phyloP scores from a whole-genome alignment of 2,113 vertebrate species.

The Chroicocephalus ridibundus region DNA sequence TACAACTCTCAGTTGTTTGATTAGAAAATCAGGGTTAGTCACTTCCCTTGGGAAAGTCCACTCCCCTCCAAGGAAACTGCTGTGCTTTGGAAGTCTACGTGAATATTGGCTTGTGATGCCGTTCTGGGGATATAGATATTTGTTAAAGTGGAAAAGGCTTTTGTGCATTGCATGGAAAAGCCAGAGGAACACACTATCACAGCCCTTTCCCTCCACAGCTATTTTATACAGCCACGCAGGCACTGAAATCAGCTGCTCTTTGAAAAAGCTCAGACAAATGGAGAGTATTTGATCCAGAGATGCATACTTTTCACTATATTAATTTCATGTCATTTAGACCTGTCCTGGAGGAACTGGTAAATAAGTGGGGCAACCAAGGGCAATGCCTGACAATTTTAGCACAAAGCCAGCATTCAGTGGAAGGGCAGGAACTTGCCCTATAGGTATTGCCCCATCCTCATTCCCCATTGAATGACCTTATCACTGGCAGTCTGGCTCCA shows the following conservation, averaged over 20 bases:
- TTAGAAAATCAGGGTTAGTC: not conserved
- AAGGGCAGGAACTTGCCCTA: not conserved
- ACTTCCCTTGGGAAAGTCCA: not conserved
- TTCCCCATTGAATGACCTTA: not conserved
- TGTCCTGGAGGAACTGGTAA: not conserved
- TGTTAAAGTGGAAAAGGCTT: not conserved
- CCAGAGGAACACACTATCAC: not conserved
- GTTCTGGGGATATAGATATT: not conserved
- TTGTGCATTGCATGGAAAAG: not conserved
- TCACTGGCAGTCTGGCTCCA: accelerated
- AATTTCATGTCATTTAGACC: not conserved
- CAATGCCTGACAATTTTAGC: not conserved
- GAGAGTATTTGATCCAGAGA: not conserved
- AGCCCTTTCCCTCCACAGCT: not conserved
- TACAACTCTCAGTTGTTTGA: not conserved
- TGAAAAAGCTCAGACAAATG: not conserved
- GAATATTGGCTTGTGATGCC: not conserved
- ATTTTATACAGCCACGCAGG: not conserved
- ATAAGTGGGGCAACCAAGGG: not conserved
- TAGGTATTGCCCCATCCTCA: not conserved
- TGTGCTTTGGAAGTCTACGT: not conserved
- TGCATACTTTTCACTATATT: not conserved
- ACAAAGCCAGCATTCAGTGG: not conserved
- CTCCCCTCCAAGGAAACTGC: not conserved
- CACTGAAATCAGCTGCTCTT: not conserved